A percentile compares a stretch with the other conserved stretches of the same genome.
Conservation (phyloP, 2,113 vertebrate genomes). For the Eleginops maclovinus region DNA sequence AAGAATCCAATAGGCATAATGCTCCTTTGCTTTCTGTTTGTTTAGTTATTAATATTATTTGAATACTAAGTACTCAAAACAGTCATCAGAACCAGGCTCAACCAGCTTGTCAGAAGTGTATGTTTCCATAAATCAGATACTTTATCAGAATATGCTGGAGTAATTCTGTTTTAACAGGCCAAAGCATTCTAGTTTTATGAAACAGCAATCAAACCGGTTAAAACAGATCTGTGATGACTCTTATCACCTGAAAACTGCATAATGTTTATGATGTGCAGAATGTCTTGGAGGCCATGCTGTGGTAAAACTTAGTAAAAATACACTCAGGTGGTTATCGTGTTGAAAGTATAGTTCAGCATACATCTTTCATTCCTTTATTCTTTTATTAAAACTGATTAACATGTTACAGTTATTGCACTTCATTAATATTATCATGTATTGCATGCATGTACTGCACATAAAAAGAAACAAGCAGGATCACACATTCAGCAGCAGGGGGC, state of each 20-base stretch:
- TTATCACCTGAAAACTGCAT: neutral
- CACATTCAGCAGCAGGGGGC: constrained; percentile 62
- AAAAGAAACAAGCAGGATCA: constrained; percentile 10
- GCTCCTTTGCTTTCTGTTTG: neutral
- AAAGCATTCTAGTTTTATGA: neutral
- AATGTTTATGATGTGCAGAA: neutral
- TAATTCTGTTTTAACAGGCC: neutral
- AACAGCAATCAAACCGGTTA: no score
- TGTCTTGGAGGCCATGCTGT: neutral
- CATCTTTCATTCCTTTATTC: neutral
- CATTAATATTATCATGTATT: constrained; percentile 10
- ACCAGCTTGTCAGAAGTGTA: neutral
- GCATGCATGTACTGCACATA: constrained; percentile 4
- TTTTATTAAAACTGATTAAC: constrained; percentile 10
- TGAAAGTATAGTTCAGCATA: neutral
- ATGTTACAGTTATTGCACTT: neutral
- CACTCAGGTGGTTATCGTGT: no score
- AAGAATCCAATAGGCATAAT: neutral
- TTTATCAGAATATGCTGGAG: no score
- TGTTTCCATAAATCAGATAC: no score
- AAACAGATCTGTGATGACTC: no score
- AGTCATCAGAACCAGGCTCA: neutral
- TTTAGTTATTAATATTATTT: neutral
- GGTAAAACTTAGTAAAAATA: constrained; percentile 2
- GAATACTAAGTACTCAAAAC: neutral